Conservation (phyloP, 2,888 invertebrate species). For the Lasioglossum calceatum region DNA sequence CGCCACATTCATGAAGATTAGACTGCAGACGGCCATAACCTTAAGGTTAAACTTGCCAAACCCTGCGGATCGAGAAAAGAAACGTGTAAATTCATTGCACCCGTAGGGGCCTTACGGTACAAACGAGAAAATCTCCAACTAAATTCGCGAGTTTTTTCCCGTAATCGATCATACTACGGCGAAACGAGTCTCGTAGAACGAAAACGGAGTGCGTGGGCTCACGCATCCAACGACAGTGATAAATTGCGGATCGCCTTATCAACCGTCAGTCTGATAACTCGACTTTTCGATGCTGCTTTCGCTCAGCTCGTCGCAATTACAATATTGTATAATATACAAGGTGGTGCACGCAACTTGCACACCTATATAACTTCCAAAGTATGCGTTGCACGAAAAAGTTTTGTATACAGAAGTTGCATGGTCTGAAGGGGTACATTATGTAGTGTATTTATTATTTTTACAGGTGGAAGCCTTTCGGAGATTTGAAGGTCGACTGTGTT, state of each 20-base stretch:
- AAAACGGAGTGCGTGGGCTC: neutral
- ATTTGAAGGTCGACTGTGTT: no score
- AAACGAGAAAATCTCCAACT: no score
- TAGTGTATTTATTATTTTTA: no score
- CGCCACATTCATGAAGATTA: constrained; percentile 93
- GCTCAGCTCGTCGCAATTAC: neutral
- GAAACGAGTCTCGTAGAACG: neutral
- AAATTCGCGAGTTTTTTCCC: neutral
- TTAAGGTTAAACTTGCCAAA: constrained; percentile 94
- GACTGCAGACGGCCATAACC: constrained; percentile 90
- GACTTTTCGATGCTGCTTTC: neutral
- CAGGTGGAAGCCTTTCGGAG: no score
- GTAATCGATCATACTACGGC: neutral
- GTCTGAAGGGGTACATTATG: no score
- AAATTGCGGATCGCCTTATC: constrained; percentile 10
- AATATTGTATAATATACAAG: neutral
- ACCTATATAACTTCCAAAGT: no score
- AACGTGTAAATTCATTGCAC: neutral
- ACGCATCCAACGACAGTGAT: constrained; percentile 6
- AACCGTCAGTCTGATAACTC: constrained; percentile 8
- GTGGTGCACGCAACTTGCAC: no score
- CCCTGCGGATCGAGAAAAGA: constrained; percentile 84
- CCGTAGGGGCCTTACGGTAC: neutral
- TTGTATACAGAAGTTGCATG: no score
- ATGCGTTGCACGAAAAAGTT: no score